Percentiles rank a stretch among this genome's conserved stretches.
phyloP scores from a whole-genome alignment of 1,140 invertebrate genomes.

The Proctacanthus coquilletti region DNA sequence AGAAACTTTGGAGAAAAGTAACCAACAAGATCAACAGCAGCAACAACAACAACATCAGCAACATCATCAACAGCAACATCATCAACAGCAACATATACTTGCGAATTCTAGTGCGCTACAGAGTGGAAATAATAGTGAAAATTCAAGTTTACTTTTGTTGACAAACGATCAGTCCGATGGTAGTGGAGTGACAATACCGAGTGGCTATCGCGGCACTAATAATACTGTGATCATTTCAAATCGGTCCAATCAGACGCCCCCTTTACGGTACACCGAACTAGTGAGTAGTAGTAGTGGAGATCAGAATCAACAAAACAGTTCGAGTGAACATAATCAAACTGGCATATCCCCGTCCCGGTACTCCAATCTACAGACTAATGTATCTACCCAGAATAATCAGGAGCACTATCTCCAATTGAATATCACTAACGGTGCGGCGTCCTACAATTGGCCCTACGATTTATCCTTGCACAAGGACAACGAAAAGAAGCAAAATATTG shows the following conservation, averaged over 20 bases:
- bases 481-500: constrained; percentile 3
- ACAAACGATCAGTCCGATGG: neutral
- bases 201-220: constrained; percentile 16
- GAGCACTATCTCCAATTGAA: too few species aligned
- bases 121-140: neutral
- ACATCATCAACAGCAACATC: neutral
- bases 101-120: neutral
- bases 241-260: neutral
- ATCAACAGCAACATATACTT: constrained; percentile 1
- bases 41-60: constrained; percentile 4
- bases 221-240: constrained; percentile 18
- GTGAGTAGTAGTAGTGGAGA: constrained; percentile 18
- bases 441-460: constrained; percentile 10
- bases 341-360: constrained; percentile 6
- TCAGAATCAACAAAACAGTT: constrained; percentile 9
- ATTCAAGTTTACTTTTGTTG: neutral
- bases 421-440: constrained; percentile 1
- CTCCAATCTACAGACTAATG: neutral
- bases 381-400: too few species aligned
- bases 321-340: too few species aligned
- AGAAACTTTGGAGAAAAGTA: neutral
- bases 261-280: constrained; percentile 3
- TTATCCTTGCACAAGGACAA: constrained; percentile 7
- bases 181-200: constrained; percentile 4
- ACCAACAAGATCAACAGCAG: constrained; percentile 1